These are phyloP conservation scores for Phyllostomus hastatus DNA, from an alignment of 2,113 vertebrate genomes.

Conservation along the genomic window DNA sequence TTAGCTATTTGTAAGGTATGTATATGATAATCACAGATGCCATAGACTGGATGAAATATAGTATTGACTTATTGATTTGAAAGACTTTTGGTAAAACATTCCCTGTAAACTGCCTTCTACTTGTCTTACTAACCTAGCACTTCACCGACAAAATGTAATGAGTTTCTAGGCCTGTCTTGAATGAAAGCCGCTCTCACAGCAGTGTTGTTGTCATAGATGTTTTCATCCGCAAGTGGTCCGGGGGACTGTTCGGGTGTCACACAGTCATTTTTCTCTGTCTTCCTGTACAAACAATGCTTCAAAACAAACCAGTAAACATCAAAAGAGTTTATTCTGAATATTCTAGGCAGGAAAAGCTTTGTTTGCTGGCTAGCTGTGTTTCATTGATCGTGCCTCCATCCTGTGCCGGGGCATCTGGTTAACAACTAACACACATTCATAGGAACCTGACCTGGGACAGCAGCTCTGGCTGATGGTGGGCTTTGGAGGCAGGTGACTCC, in stretches of 20 bases:
- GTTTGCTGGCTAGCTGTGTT: not conserved
- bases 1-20: not conserved
- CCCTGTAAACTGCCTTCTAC: not conserved
- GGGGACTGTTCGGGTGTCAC: not conserved
- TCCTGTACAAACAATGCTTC: not conserved
- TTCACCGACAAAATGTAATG: not conserved
- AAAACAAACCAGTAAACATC: not conserved
- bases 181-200: not conserved
- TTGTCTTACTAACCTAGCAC: not conserved
- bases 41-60: not conserved
- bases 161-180: not conserved
- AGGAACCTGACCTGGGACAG: not conserved
- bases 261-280: not conserved
- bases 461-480: not conserved
- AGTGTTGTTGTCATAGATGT: not conserved
- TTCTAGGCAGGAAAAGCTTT: not conserved
- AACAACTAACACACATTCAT: accelerated
- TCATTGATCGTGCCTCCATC: not conserved
- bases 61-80: not conserved
- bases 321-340: not conserved
- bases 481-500: not conserved
- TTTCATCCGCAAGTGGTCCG: not conserved
- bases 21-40: not conserved
- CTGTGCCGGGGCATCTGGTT: not conserved
- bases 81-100: not conserved